Evolutionary conservation across 30 jellyfish, hydroid and myxozoan genomes (phyloP).

Genomic region (Turritopsis rubra): DNA sequence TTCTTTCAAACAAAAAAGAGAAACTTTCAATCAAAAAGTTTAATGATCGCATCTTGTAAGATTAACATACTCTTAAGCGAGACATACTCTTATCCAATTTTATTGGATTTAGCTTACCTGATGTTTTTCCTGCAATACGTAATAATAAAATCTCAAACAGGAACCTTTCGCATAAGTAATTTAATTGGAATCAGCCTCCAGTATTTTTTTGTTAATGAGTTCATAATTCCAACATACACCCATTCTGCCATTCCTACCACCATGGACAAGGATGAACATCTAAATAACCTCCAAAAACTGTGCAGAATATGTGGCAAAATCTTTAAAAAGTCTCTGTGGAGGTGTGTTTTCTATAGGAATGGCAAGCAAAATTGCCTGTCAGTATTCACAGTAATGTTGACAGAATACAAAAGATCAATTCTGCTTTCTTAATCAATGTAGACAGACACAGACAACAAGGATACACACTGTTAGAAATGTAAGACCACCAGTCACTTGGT

Average conservation of each 20-base stretch:
- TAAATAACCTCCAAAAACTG: not conserved
- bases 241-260: too few species aligned
- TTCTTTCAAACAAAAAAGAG: too few species aligned
- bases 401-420: not conserved
- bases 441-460: not conserved
- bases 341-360: too few species aligned
- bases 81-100: too few species aligned
- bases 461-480: not conserved
- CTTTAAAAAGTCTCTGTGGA: too few species aligned
- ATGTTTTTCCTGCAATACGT: not conserved
- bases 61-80: too few species aligned
- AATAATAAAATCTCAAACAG: not conserved
- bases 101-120: not conserved
- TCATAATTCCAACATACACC: too few species aligned
- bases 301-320: not conserved
- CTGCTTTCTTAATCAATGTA: not conserved
- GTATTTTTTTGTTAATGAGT: not conserved
- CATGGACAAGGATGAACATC: too few species aligned
- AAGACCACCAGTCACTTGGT: not conserved
- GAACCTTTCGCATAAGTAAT: not conserved
- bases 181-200: not conserved
- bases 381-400: not conserved
- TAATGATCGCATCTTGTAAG: not conserved
- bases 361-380: too few species aligned
- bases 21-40: not conserved